Evolutionary conservation across 2,113 vertebrate genomes (phyloP).

Genomic region (Enhydra lutris): DNA sequence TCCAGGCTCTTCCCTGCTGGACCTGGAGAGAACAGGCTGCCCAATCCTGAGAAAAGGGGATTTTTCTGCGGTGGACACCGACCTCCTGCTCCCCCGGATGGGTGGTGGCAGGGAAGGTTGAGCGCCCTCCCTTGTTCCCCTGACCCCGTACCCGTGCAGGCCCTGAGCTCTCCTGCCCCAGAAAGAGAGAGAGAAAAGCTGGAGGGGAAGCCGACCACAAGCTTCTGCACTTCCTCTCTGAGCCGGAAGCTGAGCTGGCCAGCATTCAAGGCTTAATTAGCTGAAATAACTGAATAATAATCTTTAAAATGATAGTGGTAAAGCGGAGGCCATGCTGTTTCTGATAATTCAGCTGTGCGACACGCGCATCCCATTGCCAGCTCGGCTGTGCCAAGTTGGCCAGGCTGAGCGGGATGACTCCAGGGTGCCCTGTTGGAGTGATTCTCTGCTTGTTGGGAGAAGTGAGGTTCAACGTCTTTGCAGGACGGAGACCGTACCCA

Average conservation of each 20-base stretch:
- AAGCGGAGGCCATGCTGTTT: background rate
- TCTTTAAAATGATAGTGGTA: slow-evolving; percentile 62
- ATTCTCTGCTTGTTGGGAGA: background rate
- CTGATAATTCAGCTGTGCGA: background rate
- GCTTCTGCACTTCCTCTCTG: background rate
- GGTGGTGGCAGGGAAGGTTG: background rate
- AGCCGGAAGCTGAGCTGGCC: slow-evolving; percentile 59
- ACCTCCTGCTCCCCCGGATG: background rate
- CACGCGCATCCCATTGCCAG: background rate
- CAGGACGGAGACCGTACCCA: fast-evolving
- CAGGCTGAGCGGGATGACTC: background rate
- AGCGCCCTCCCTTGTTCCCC: fast-evolving
- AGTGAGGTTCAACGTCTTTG: fast-evolving
- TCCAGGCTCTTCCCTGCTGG: background rate
- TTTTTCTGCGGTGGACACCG: background rate
- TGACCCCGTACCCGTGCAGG: too few relatives aligned
- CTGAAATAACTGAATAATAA: slow-evolving; percentile 65
- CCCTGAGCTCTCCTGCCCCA: background rate
- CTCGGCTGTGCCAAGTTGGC: background rate
- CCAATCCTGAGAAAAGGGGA: background rate
- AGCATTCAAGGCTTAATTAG: slow-evolving; percentile 63
- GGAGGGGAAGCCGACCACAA: background rate
- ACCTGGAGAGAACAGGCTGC: background rate
- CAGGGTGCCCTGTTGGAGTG: fast-evolving
- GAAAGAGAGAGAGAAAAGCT: background rate